Base-by-base conservation (phyloP, 2,797 vertebrate species). In the Syngnathus acus region DNA sequence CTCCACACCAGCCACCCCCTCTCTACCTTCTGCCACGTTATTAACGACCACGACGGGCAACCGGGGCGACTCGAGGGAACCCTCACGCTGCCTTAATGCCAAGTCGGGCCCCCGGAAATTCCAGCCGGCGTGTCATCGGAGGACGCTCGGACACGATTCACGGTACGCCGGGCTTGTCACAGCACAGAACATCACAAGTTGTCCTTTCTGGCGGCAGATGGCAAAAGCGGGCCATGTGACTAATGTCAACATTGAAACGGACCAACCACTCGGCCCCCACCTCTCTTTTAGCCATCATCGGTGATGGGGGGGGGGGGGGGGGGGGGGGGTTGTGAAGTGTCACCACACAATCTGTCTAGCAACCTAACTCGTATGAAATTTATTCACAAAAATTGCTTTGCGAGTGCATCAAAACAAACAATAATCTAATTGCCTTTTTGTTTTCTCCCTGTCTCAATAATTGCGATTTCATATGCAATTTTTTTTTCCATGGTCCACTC, bases 11-110 rank as follows among this genome's bases (percentile, higher is more conserved):
- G 77, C 72, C 72, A 39, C 65, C 76, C 77, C 72, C 66, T 3
- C 77, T 68, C 69, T 80, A 74, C 84, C 88, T 89, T 86, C 84
- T 89, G 88, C 78, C 77, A 79, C 68, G 32, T 81, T 74, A 79
- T 79, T 80, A 83, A 84, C 79, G 77, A 70, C 72, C 47, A 62
- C 42, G 45, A 23, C 58, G 64, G 61, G n/a, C 61, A 47, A 39
- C 37, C 38, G 5, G 42, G 61, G 39, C 11, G 26, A 37, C 14
- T 17, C 8, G 48, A 61, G 32, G 23, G 40, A 43, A 43, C 13
- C 43, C 10, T 11, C 9, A 43, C 26, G 26, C 26, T 26, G 26
- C 26, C 26, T 26, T 26, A 26, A 26, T 26, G 26, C 26, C 26
- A 3, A 32, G 26, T 32, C 26, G 14, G 43, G 40, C 23, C n/a